These are phyloP conservation scores for Blennius ocellaris DNA, from an alignment of 2,113 vertebrate genomes.

Conservation along the genomic window DNA sequence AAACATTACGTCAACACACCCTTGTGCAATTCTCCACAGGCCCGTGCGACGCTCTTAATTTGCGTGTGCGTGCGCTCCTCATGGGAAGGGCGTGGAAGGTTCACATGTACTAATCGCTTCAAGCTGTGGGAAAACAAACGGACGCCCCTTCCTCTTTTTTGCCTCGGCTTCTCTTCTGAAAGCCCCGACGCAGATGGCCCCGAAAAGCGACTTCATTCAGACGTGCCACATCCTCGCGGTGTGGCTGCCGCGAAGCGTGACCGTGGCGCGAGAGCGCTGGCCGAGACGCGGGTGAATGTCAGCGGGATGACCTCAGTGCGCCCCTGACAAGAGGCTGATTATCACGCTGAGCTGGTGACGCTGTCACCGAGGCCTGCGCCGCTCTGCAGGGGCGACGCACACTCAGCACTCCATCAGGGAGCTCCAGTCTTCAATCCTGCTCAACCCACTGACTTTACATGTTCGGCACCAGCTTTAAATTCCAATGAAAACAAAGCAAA, in stretches of 20 bases:
- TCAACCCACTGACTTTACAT: too few species aligned
- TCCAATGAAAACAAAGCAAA: too few species aligned
- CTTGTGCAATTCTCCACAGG: constrained; percentile 68
- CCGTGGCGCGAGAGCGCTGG: constrained; percentile 26
- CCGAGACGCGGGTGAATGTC: constrained; percentile 52
- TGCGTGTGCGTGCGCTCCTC: constrained; percentile 24
- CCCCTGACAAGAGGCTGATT: constrained; percentile 75
- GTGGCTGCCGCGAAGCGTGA: constrained; percentile 39
- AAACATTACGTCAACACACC: constrained; percentile 62
- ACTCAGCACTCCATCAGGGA: constrained; percentile 27
- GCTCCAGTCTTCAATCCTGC: too few species aligned
- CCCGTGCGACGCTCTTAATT: constrained; percentile 31
- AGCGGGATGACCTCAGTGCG: constrained; percentile 70
- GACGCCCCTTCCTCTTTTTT: constrained; percentile 25
- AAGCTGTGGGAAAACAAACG: constrained; percentile 69
- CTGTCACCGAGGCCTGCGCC: constrained; percentile 59
- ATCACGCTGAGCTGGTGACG: constrained; percentile 66
- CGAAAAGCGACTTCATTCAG: constrained; percentile 27
- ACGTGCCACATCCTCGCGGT: constrained; percentile 18
- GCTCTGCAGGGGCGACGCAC: background rate
- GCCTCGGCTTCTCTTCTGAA: background rate
- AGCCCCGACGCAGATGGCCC: constrained; percentile 39
- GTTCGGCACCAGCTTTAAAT: too few species aligned
- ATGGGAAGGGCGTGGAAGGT: constrained; percentile 60
- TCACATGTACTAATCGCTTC: constrained; percentile 68